phyloP scores from a whole-genome alignment of 2,113 vertebrate genomes.

The Physeter macrocephalus region DNA sequence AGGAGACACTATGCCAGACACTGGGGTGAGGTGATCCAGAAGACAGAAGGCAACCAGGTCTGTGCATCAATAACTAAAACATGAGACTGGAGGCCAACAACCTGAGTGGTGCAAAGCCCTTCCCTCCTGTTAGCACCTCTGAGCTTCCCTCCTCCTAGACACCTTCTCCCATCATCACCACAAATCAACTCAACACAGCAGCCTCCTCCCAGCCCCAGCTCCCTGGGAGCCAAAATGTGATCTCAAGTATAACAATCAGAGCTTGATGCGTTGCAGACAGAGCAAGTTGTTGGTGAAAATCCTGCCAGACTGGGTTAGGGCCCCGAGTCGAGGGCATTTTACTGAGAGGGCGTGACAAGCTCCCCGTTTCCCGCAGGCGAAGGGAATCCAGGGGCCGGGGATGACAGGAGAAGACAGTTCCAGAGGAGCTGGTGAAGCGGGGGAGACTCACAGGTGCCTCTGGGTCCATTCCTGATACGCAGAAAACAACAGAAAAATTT shows the following conservation, averaged over 20 bases:
- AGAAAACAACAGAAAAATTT: background rate
- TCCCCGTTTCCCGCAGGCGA: background rate
- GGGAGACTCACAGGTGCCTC: background rate
- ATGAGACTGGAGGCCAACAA: background rate
- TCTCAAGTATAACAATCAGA: background rate
- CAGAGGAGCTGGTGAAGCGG: background rate
- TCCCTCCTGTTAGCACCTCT: background rate
- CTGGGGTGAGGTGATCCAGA: background rate
- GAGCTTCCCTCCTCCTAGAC: background rate
- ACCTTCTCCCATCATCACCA: background rate
- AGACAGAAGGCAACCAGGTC: background rate
- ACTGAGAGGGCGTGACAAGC: background rate
- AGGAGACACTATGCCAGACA: background rate
- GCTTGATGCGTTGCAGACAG: background rate
- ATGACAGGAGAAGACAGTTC: background rate
- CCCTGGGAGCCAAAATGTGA: background rate
- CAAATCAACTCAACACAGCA: background rate
- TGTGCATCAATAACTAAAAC: background rate
- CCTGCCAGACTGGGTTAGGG: background rate
- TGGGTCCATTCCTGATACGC: background rate
- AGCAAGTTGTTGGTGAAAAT: background rate
- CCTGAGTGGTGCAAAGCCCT: background rate
- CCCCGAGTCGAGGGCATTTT: background rate
- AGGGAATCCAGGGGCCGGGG: background rate
- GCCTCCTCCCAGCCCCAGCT: background rate